Evolutionary conservation across 2,888 invertebrate genomes (phyloP), one percentile per base, ranked within the genome.

Genomic region (Escarpia spicata): DNA sequence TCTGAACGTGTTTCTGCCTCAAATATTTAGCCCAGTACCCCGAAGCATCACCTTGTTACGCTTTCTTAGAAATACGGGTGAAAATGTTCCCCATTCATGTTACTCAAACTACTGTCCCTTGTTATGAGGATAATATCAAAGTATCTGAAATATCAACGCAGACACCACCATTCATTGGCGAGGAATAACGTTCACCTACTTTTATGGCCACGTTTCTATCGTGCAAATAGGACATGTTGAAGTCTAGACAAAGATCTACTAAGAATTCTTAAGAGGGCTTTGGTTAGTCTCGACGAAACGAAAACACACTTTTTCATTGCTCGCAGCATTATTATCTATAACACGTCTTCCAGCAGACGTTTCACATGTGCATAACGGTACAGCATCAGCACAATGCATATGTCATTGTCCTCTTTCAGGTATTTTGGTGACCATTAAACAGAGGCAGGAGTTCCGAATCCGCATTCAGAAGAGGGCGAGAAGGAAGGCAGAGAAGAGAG

Each of bases 401-500:
- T 52, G 19, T 75, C 75, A 26, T 26, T 75, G 75, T 26, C 75
- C 1, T 75, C 75, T 75, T 92, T 26, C 91, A 94, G 94, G 94
- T 44, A 94, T 94, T 31, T 90, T 94, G 60, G 92, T 94, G 43
- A 94, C 94, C 4, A 93, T 94, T 90, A 94, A 94, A 91, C 94
- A 94, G 92, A 90, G 94, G 4, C 94, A 94, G 92, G 94, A 94
- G 90, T 94, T 94, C 91, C 92, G 94, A 52, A 93, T 94, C 52
- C 92, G 94, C 31, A 92, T 94, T 9, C 94, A 94, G 94, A 94
- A 94, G 92, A 44, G 94, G 89, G 93, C 94, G 19, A 58, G 94
- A 37, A 91, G 94, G 37, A 92, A 91, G n/a, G 94, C 94, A 4
- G 94, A 94, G 90, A 93, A 91, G 58, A 93, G 93, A 43, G 91